phyloP scores from a whole-genome alignment of 1,140 invertebrate genomes.

The Heliconius hermathena region DNA sequence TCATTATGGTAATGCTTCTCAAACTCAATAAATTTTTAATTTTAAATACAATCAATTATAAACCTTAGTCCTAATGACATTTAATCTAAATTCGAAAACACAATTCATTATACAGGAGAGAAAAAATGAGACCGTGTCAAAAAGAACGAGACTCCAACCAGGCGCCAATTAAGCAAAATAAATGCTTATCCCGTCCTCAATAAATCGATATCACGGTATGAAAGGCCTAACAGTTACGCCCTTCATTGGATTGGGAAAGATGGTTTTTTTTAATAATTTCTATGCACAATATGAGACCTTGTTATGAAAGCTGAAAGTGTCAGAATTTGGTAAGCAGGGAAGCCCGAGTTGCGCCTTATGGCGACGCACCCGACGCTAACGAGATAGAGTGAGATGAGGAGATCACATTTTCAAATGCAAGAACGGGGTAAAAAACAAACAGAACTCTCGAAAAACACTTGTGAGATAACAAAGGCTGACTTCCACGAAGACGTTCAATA shows the following conservation, averaged over 20 bases:
- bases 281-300: conserved; percentile 69
- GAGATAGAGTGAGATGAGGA: conserved; percentile 67
- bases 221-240: conserved; percentile 64
- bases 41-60: conserved; percentile 51
- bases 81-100: conserved; percentile 49
- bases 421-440: conserved; percentile 67
- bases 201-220: conserved; percentile 73
- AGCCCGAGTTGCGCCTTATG: conserved; percentile 76
- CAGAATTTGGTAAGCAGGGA: conserved; percentile 76
- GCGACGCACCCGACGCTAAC: conserved; percentile 71
- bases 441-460: conserved; percentile 80
- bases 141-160: conserved; percentile 63
- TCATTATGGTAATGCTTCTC: conserved; percentile 77
- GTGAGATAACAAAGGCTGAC: conserved; percentile 80
- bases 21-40: conserved; percentile 46
- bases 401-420: conserved; percentile 46
- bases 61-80: conserved; percentile 51
- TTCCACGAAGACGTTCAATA: conserved; percentile 81
- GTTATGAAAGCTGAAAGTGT: conserved; percentile 77
- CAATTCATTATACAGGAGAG: conserved; percentile 42
- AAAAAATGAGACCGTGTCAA: conserved; percentile 63
- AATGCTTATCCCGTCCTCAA: conserved; percentile 71
- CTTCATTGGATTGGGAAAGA: conserved; percentile 65
- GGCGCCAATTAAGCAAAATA: conserved; percentile 75
- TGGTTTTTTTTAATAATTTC: conserved; percentile 51